These are phyloP conservation scores for Nibea coibor DNA, from an alignment of 2,113 vertebrate species.

Conservation along the genomic window DNA sequence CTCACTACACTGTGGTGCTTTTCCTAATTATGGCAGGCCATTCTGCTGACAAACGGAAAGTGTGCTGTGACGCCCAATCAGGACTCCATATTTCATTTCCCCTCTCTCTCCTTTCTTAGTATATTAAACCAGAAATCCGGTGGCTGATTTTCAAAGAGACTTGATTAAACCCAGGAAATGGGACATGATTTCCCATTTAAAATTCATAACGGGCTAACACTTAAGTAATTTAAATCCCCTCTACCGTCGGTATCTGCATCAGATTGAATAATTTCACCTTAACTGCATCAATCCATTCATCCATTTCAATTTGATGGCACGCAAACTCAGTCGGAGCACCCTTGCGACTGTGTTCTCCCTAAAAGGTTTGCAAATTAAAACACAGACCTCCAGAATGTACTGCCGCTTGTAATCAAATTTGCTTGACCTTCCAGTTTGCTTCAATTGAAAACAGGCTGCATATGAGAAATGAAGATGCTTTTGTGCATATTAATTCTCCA, in stretches of 20 bases:
- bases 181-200: slow-evolving; percentile 76
- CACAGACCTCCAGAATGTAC: slow-evolving; percentile 8
- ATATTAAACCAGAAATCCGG: slow-evolving; percentile 72
- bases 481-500: slow-evolving; percentile 37
- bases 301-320: slow-evolving; percentile 58
- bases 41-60: slow-evolving; percentile 70
- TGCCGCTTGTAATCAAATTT: slow-evolving; percentile 50
- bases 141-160: slow-evolving; percentile 74
- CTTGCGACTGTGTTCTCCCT: slow-evolving; percentile 24
- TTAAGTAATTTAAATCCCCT: slow-evolving; percentile 74
- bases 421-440: slow-evolving; percentile 51
- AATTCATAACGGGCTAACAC: slow-evolving; percentile 74
- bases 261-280: slow-evolving; percentile 70
- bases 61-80: slow-evolving; percentile 61
- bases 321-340: slow-evolving; percentile 22
- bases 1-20: slow-evolving; percentile 56
- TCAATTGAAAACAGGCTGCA: slow-evolving; percentile 40
- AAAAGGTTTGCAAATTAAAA: slow-evolving; percentile 53
- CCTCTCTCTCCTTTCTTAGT: slow-evolving; percentile 51
- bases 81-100: slow-evolving; percentile 69
- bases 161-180: slow-evolving; percentile 78
- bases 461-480: slow-evolving; percentile 35
- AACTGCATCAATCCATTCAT: slow-evolving; percentile 56
- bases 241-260: slow-evolving; percentile 55
- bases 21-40: slow-evolving; percentile 70